These are phyloP conservation scores for Drosophila subpulchrella DNA, from an alignment of 1,140 invertebrate species.

Conservation along the genomic window DNA sequence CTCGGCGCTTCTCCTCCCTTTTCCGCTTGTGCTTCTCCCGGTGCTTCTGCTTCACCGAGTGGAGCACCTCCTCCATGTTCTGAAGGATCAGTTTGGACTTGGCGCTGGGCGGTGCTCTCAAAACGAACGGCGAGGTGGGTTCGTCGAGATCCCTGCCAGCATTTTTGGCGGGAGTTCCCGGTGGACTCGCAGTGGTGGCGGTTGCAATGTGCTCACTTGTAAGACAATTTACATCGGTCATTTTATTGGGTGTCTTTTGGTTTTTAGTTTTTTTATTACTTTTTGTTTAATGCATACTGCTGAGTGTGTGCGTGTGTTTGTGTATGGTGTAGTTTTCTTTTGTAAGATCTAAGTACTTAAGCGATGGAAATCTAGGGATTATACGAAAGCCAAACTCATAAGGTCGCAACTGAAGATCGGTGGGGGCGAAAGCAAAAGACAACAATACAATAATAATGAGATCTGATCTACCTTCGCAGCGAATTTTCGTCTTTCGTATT, in stretches of 20 bases:
- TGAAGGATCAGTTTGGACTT: conserved; percentile 80
- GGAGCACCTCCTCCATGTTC: conserved; percentile 82
- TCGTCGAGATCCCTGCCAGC: conserved; percentile 29
- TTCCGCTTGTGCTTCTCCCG: conserved; percentile 79
- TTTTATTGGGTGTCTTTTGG: conserved; percentile 51
- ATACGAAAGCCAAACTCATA: conserved; percentile 74
- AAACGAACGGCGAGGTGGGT: conserved; percentile 68
- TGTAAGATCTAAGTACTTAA: conserved; percentile 37
- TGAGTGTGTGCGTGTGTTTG: conserved; percentile 51
- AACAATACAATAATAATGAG: conserved; percentile 50
- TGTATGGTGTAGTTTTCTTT: conserved; percentile 43
- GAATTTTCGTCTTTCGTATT: conserved; percentile 26
- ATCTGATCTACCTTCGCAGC: conserved; percentile 63
- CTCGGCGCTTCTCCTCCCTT: conserved; percentile 75
- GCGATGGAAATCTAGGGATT: conserved; percentile 37
- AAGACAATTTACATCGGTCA: conserved; percentile 82
- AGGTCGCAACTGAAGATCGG: conserved; percentile 62
- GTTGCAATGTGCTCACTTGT: conserved; percentile 69
- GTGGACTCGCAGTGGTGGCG: conserved; percentile 37
- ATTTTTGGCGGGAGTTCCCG: conserved; percentile 64
- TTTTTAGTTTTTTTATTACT: conserved; percentile 12
- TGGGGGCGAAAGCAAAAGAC: conserved; percentile 25
- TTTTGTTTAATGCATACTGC: conserved; percentile 51
- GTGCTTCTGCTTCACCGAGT: conserved; percentile 82
- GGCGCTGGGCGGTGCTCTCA: conserved; percentile 76